Evolutionary conservation across 2,797 vertebrate species (phyloP), one percentile per base, ranked within the genome.

Genomic region (Rachycentron canadum): DNA sequence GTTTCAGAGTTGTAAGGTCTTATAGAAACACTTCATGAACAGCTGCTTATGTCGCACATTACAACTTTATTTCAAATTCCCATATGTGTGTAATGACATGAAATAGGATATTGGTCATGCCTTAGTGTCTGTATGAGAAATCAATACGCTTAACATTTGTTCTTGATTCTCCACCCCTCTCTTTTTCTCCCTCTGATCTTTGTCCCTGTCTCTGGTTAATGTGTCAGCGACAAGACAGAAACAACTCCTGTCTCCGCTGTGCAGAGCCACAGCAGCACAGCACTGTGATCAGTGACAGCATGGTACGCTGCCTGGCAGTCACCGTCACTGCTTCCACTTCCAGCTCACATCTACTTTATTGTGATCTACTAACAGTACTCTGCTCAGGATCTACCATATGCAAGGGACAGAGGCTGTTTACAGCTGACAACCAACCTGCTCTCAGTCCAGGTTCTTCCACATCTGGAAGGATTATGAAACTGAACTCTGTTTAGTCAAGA

Each of bases 201-300:
- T 7, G 28, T 40, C 6, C 19, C 23, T 16, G 14, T 47, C 36
- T 17, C 28, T 49, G 12, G 12, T 43, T 49, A 25, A 50, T 0
- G 19, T 65, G 43, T 61, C 26, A 60, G 23, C 34, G 28, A 49
- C 52, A 52, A 30, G 40, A 59, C 41, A 25, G 53, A 26, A 17
- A n/a, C 34, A 38, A 21, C 36, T 66, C 41, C 25, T 58, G 38
- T 63, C 75, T 73, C 57, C 1, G 19, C 26, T 3, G 16, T 11
- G 55, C 47, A 69, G 43, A 55, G n/a, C 55, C 47, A 55, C 55
- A 17, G 55, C 41, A 23, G 34, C 68, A 28, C 41, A 9, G 47
- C 43, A 16, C 80, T 62, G 49, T 60, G 75, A 73, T 62, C 72
- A 52, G 49, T 60, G 76, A 62, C 63, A 63, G 65, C 28, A 50